Evolutionary conservation across 2,113 vertebrate species (phyloP).

Genomic region (Lycaon pictus): DNA sequence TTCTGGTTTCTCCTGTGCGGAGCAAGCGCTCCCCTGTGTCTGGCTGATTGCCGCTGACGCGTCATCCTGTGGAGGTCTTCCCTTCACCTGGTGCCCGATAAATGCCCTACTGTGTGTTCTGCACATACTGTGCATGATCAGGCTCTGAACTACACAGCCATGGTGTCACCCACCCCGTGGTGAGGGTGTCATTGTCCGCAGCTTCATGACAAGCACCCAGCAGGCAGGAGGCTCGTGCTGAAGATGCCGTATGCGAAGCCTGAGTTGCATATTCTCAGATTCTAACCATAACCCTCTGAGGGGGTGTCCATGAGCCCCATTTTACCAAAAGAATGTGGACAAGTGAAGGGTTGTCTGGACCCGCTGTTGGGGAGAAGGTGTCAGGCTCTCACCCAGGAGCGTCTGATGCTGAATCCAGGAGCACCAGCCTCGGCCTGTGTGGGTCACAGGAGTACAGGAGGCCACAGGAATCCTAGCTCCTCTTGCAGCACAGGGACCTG

Average conservation of each 20-base stretch:
- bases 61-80: background rate
- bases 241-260: background rate
- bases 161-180: too few relatives aligned
- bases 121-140: fast-evolving
- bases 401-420: background rate
- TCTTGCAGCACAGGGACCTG: background rate
- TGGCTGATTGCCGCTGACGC: background rate
- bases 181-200: background rate
- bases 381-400: background rate
- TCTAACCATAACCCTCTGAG: background rate
- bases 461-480: background rate
- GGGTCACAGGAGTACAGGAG: background rate
- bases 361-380: background rate
- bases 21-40: background rate
- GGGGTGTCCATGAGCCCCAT: background rate
- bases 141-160: background rate
- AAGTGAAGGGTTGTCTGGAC: background rate
- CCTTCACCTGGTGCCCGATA: background rate
- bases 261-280: background rate
- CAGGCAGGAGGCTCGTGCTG: background rate
- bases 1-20: background rate
- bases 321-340: background rate
- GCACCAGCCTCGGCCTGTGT: background rate
- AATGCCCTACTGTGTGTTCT: background rate
- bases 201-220: background rate